Evolutionary conservation across 1,140 invertebrate genomes (phyloP).

Genomic region (Philaenus spumarius): DNA sequence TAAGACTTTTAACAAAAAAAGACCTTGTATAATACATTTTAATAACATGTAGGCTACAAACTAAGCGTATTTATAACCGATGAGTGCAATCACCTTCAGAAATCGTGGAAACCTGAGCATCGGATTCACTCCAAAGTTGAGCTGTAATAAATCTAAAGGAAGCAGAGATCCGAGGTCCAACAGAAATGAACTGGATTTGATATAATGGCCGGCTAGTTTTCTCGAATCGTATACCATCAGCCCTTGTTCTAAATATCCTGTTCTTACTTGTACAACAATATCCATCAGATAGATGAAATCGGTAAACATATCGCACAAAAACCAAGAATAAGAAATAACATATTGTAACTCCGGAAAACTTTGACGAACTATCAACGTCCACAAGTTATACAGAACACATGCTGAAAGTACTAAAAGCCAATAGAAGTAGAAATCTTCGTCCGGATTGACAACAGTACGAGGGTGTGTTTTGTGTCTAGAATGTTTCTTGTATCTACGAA

Average conservation of each 20-base stretch:
- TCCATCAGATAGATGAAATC: conserved; percentile 84
- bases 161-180: conserved; percentile 76
- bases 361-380: conserved; percentile 91
- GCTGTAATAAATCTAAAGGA: conserved; percentile 80
- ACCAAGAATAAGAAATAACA: conserved; percentile 64
- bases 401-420: conserved; percentile 85
- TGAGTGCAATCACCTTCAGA: conserved; percentile 67
- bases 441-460: conserved; percentile 87
- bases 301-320: conserved; percentile 70
- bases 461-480: conserved; percentile 57
- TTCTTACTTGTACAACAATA: conserved; percentile 83
- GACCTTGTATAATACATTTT: neutral
- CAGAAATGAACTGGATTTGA: conserved; percentile 77
- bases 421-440: conserved; percentile 92
- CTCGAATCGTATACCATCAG: conserved; percentile 68
- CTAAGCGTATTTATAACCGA: too few species aligned
- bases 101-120: conserved; percentile 78
- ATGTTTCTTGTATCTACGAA: conserved; percentile 49
- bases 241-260: conserved; percentile 90
- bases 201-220: conserved; percentile 84
- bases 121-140: conserved; percentile 69
- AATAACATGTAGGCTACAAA: too few species aligned
- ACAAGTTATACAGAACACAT: conserved; percentile 90
- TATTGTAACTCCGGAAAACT: conserved; percentile 86
- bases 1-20: neutral